phyloP scores from a whole-genome alignment of 2,113 vertebrate species.

The Anolis carolinensis region DNA sequence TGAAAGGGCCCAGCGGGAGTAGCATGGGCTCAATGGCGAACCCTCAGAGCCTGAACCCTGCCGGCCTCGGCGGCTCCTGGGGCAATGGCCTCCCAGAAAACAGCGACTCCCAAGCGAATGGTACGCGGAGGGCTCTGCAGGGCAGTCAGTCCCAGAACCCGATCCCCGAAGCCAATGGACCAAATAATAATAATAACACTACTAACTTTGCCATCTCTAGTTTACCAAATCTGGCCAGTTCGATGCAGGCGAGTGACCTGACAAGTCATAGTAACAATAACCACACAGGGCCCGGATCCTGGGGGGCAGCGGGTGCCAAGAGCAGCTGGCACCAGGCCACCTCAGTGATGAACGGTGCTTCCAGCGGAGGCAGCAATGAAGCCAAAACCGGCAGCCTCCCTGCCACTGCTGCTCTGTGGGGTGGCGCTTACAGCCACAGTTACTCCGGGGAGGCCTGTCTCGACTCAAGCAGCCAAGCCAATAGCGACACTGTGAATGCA shows the following conservation, averaged over 20 bases:
- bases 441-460: constrained; percentile 91
- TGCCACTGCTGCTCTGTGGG: constrained; percentile 90
- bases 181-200: constrained; percentile 99
- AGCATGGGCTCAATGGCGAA: constrained; percentile 81
- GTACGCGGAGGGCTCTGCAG: constrained; percentile 93
- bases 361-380: constrained; percentile 88
- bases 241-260: constrained; percentile 87
- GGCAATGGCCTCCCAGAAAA: constrained; percentile 83
- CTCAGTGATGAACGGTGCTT: constrained; percentile 88
- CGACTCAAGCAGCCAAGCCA: constrained; percentile 84
- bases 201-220: constrained; percentile 99
- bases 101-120: constrained; percentile 87
- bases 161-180: constrained; percentile 98
- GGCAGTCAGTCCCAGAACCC: constrained; percentile 93
- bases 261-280: constrained; percentile 59
- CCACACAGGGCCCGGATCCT: constrained; percentile 80
- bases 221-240: constrained; percentile 97
- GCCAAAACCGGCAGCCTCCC: constrained; percentile 82
- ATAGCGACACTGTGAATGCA: constrained; percentile 98
- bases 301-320: constrained; percentile 83
- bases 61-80: constrained; percentile 87
- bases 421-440: constrained; percentile 84
- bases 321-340: constrained; percentile 83
- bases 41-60: constrained; percentile 84
- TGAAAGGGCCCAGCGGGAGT: constrained; percentile 85